These are phyloP conservation scores for Pseudomugil gertrudae DNA, from an alignment of 2,797 vertebrate species.

Conservation along the genomic window DNA sequence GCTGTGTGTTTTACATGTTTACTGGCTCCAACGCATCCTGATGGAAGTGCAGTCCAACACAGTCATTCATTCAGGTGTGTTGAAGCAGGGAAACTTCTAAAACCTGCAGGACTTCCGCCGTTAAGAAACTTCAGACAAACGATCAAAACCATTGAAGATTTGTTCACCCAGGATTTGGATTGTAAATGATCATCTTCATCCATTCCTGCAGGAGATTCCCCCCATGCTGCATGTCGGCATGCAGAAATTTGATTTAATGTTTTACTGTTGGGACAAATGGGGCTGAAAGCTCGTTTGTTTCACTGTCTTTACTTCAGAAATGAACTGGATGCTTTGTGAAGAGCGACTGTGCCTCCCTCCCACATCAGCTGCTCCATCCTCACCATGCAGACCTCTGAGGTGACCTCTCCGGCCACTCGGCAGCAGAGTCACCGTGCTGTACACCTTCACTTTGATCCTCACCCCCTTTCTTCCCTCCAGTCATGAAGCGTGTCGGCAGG, in stretches of 20 bases:
- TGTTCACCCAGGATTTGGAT: neutral
- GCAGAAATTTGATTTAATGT: too few relatives aligned
- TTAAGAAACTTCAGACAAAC: neutral
- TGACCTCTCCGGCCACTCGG: constrained; percentile 61
- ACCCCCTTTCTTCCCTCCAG: constrained; percentile 48
- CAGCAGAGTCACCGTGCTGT: constrained; percentile 59
- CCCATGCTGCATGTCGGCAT: too few relatives aligned
- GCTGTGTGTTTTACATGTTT: neutral
- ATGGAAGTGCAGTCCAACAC: too few relatives aligned
- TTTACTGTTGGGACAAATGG: constrained; percentile 4
- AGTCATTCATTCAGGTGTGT: too few relatives aligned
- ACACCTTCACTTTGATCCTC: constrained; percentile 73
- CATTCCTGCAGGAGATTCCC: too few relatives aligned
- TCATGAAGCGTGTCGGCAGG: constrained; percentile 69
- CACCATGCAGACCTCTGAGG: constrained; percentile 33
- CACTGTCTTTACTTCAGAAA: constrained; percentile 9
- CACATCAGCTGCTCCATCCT: constrained; percentile 12
- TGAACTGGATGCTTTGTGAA: constrained; percentile 22
- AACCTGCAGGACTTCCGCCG: neutral
- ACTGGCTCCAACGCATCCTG: neutral
- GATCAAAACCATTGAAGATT: neutral
- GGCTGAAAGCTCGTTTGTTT: constrained; percentile 7
- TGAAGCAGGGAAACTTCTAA: neutral
- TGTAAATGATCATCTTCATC: neutral
- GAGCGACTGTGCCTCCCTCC: neutral